Percentiles rank a stretch among this genome's conserved stretches.
phyloP scores from a whole-genome alignment of 2,888 invertebrate genomes.

The Notodonta ziczac region DNA sequence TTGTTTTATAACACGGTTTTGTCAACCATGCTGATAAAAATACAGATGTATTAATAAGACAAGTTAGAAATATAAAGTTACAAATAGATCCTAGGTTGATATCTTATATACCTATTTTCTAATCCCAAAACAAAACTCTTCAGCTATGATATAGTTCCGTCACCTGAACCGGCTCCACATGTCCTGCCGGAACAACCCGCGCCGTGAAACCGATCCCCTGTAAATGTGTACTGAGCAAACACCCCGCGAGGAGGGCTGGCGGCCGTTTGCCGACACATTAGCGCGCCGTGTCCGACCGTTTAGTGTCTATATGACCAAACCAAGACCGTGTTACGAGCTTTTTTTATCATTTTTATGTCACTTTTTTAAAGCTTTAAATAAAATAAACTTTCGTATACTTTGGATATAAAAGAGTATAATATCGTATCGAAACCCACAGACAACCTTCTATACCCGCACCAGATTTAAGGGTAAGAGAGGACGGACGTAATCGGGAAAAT shows the following conservation, averaged over 20 bases:
- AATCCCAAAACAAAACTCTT: too few relatives aligned
- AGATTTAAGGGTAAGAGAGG: too few relatives aligned
- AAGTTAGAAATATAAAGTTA: too few relatives aligned
- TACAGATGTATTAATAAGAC: too few relatives aligned
- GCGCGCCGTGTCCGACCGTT: slow-evolving; percentile 17
- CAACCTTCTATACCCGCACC: too few relatives aligned
- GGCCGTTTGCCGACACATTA: slow-evolving; percentile 33
- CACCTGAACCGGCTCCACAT: not conserved
- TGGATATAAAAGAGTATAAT: too few relatives aligned
- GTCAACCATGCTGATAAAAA: too few relatives aligned
- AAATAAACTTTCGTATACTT: not conserved
- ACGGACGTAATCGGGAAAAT: not conserved
- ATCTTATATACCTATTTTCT: too few relatives aligned
- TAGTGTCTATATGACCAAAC: slow-evolving; percentile 8
- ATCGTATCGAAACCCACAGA: too few relatives aligned
- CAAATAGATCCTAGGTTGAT: too few relatives aligned
- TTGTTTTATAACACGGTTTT: too few relatives aligned
- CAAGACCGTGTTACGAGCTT: slow-evolving; percentile 3
- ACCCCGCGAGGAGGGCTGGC: slow-evolving; percentile 1
- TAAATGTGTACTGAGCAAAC: slow-evolving; percentile 25
- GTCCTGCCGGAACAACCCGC: not conserved
- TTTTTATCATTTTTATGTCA: not conserved
- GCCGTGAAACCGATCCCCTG: slow-evolving; percentile 7
- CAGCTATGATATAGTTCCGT: too few relatives aligned
- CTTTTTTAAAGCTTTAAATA: not conserved